Evolutionary conservation across 2,797 vertebrate species (phyloP).

Genomic region (Yasuhikotakia modesta): DNA sequence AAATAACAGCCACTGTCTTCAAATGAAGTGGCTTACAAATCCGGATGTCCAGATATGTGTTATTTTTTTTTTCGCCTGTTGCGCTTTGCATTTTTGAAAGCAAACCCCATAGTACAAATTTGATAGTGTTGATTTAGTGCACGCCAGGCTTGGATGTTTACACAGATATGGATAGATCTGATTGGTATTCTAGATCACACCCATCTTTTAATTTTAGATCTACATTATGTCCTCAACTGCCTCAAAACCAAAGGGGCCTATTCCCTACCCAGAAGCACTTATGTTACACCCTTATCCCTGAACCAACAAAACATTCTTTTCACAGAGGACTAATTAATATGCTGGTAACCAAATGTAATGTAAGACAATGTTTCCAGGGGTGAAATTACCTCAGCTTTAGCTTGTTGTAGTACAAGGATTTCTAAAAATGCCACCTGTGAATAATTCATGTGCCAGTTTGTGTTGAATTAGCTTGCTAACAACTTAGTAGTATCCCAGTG

Average conservation of each 20-base stretch:
- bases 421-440: conserved; percentile 62
- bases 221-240: conserved; percentile 58
- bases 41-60: conserved; percentile 44
- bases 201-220: conserved; percentile 68
- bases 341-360: conserved; percentile 49
- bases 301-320: conserved; percentile 70
- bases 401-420: conserved; percentile 63
- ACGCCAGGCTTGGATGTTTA: conserved; percentile 39
- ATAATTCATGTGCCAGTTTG: conserved; percentile 74
- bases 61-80: conserved; percentile 44
- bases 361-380: conserved; percentile 45
- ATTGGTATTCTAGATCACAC: conserved; percentile 70
- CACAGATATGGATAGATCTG: conserved; percentile 35
- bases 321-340: conserved; percentile 70
- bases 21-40: conserved; percentile 51
- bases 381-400: conserved; percentile 49
- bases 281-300: conserved; percentile 61
- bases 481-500: conserved; percentile 46
- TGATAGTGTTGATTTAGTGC: conserved; percentile 46
- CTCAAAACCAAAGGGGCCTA: conserved; percentile 63
- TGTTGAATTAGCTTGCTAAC: conserved; percentile 67
- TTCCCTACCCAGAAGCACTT: conserved; percentile 65
- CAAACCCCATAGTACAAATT: conserved; percentile 44
- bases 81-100: conserved; percentile 53
- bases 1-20: conserved; percentile 43